phyloP scores from a whole-genome alignment of 1,140 invertebrate genomes.

The Ostrea edulis region DNA sequence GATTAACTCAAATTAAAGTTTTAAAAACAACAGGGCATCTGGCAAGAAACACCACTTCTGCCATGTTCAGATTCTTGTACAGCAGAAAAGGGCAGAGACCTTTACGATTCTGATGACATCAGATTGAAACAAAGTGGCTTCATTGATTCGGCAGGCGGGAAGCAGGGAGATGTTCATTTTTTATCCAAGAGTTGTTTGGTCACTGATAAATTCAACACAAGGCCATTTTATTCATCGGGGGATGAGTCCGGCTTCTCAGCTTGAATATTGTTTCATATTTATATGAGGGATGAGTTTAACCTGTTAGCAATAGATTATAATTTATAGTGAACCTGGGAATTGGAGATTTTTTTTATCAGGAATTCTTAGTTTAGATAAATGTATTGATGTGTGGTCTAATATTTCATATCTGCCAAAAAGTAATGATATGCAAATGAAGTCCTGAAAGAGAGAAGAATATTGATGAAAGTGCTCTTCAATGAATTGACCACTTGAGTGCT shows the following conservation, averaged over 20 bases:
- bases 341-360: neutral
- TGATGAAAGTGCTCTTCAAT: neutral
- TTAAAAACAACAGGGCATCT: slow-evolving; percentile 30
- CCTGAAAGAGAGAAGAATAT: neutral
- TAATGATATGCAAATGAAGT: slow-evolving; percentile 21
- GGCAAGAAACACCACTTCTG: slow-evolving; percentile 20
- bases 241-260: neutral
- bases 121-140: slow-evolving; percentile 23
- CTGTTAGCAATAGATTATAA: neutral
- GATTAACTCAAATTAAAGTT: slow-evolving; percentile 31
- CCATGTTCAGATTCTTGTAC: slow-evolving; percentile 16
- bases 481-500: neutral
- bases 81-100: neutral
- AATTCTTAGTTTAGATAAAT: slow-evolving; percentile 24
- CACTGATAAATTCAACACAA: slow-evolving; percentile 18
- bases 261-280: slow-evolving; percentile 6
- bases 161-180: neutral
- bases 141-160: neutral
- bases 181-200: neutral
- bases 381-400: slow-evolving; percentile 21
- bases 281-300: neutral
- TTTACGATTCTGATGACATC: neutral
- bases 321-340: neutral
- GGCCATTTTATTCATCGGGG: neutral
- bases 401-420: slow-evolving; percentile 24